These are phyloP conservation scores for Tinea pellionella DNA, from an alignment of 2,888 invertebrate species.

Conservation along the genomic window DNA sequence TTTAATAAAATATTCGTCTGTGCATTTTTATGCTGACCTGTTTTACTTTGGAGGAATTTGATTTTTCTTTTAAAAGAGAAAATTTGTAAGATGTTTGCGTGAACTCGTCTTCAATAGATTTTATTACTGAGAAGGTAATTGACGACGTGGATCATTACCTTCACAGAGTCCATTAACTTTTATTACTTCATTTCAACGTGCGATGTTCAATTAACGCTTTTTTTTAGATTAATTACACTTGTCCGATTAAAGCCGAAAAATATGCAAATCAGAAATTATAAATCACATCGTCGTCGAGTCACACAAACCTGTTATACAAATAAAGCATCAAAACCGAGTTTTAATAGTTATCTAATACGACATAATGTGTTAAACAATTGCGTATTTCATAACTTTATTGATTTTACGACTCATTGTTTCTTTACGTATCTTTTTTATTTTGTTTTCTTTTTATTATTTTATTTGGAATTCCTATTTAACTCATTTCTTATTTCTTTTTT, in stretches of 20 bases:
- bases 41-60: neutral
- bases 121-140: neutral
- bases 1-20: neutral
- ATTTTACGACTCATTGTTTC: too few relatives aligned
- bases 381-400: neutral
- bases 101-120: neutral
- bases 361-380: neutral
- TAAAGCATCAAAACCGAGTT: constrained; percentile 21
- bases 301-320: constrained; percentile 28
- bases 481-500: too few relatives aligned
- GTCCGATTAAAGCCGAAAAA: neutral
- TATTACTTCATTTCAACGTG: neutral
- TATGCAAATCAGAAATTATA: neutral
- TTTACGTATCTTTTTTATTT: too few relatives aligned
- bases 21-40: neutral
- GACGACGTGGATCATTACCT: constrained; percentile 2
- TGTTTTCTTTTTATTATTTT: too few relatives aligned
- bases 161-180: neutral
- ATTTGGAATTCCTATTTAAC: too few relatives aligned
- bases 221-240: neutral
- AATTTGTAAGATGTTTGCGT: neutral
- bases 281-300: neutral
- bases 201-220: neutral
- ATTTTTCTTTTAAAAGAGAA: neutral
- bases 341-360: constrained; percentile 26